These are phyloP conservation scores for Macrostomum lignano DNA, from an alignment of 1,140 invertebrate species.

Conservation along the genomic window DNA sequence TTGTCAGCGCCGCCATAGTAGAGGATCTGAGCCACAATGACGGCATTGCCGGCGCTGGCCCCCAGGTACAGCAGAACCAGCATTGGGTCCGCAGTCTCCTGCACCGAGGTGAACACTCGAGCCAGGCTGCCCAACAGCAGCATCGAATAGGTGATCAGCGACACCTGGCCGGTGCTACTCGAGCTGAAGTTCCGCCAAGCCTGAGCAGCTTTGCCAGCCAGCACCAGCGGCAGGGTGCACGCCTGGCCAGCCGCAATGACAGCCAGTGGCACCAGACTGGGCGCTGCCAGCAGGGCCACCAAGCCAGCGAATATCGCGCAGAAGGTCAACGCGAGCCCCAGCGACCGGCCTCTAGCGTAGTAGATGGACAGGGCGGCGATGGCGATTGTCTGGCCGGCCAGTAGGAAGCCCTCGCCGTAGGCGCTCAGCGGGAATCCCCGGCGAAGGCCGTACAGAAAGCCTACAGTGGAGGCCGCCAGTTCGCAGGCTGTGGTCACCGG, in stretches of 20 bases:
- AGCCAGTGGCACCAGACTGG: neutral
- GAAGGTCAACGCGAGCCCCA: neutral
- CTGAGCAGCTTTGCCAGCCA: conserved; percentile 2
- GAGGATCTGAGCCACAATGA: conserved; percentile 1
- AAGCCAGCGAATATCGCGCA: neutral
- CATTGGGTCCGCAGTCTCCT: conserved; percentile 3
- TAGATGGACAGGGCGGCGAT: neutral
- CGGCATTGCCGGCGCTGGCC: neutral
- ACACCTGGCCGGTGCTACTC: conserved; percentile 4
- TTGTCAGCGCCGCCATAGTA: too few species aligned
- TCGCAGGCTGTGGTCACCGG: neutral
- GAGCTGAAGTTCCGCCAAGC: conserved; percentile 4
- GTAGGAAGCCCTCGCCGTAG: conserved; percentile 2
- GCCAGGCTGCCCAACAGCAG: conserved; percentile 3
- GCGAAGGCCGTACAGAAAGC: neutral
- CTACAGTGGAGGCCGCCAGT: neutral
- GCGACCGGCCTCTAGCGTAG: neutral
- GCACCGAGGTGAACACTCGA: conserved; percentile 5
- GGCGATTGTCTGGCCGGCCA: neutral
- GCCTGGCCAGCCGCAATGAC: too few species aligned
- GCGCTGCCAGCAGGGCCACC: neutral
- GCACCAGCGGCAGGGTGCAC: conserved; percentile 2
- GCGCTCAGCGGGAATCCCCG: conserved; percentile 3
- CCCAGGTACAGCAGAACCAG: conserved; percentile 2
- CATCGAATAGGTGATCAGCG: conserved; percentile 2